These are phyloP conservation scores for Hypomecis atomaria DNA, from an alignment of 2,888 invertebrate species.

Conservation along the genomic window DNA sequence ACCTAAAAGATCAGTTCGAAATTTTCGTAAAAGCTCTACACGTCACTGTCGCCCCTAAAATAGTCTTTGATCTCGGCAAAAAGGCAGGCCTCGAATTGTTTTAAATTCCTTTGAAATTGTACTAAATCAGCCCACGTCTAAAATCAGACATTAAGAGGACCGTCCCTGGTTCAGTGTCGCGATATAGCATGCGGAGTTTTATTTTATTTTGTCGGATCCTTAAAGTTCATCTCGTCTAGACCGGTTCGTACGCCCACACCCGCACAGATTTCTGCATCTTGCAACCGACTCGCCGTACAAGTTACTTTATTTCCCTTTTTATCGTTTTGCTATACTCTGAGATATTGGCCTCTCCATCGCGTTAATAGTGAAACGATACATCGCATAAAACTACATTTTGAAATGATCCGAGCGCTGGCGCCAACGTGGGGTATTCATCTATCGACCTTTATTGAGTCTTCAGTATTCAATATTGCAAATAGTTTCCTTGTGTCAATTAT, in stretches of 20 bases:
- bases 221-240: slow-evolving; percentile 83
- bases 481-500: slow-evolving; percentile 6
- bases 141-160: slow-evolving; percentile 66
- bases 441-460: slow-evolving; percentile 21
- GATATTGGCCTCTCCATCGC: slow-evolving; percentile 68
- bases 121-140: slow-evolving; percentile 52
- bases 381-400: slow-evolving; percentile 54
- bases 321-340: slow-evolving; percentile 75
- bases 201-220: slow-evolving; percentile 78
- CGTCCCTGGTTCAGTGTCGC: slow-evolving; percentile 69
- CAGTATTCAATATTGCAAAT: slow-evolving; percentile 11
- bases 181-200: slow-evolving; percentile 65
- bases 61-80: slow-evolving; percentile 39
- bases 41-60: slow-evolving; percentile 27
- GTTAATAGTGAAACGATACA: slow-evolving; percentile 72
- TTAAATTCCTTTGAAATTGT: slow-evolving; percentile 44
- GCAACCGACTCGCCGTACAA: slow-evolving; percentile 79
- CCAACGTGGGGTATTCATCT: slow-evolving; percentile 24
- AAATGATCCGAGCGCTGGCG: slow-evolving; percentile 41
- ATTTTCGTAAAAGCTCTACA: slow-evolving; percentile 24
- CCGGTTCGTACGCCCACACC: slow-evolving; percentile 75
- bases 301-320: slow-evolving; percentile 80
- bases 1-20: slow-evolving; percentile 16
- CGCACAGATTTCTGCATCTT: slow-evolving; percentile 84
- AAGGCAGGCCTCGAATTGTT: slow-evolving; percentile 39